Evolutionary conservation across 2,888 invertebrate species (phyloP).

Genomic region (Sisyra terminalis): DNA sequence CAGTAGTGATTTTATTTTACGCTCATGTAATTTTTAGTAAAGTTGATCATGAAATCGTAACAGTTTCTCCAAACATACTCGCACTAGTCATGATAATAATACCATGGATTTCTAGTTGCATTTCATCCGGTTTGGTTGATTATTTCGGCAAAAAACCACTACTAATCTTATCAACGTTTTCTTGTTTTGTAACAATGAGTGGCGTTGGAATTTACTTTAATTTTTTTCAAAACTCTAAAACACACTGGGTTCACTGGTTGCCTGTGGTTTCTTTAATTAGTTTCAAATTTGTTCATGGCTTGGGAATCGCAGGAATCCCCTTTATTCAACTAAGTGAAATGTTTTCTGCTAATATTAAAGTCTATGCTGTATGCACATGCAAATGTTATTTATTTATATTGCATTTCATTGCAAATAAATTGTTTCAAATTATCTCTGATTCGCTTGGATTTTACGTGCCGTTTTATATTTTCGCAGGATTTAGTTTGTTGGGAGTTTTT

Average conservation of each 20-base stretch:
- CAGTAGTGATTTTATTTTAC: slow-evolving; percentile 1
- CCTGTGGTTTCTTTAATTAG: slow-evolving; percentile 1
- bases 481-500: slow-evolving; percentile 3
- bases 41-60: neutral
- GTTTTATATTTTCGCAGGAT: slow-evolving; percentile 3
- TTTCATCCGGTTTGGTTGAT: neutral
- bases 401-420: slow-evolving; percentile 3
- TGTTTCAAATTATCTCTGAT: slow-evolving; percentile 2
- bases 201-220: neutral
- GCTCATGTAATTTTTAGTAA: slow-evolving; percentile 2
- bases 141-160: slow-evolving; percentile 1
- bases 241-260: neutral
- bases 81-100: slow-evolving; percentile 1
- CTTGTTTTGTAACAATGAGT: neutral
- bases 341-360: slow-evolving; percentile 2
- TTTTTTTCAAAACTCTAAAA: neutral
- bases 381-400: slow-evolving; percentile 2
- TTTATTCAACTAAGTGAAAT: slow-evolving; percentile 2
- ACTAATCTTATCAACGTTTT: neutral
- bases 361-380: neutral
- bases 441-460: slow-evolving; percentile 1
- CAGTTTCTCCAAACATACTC: neutral
- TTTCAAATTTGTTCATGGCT: slow-evolving; percentile 2
- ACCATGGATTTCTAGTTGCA: slow-evolving; percentile 2
- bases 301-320: neutral